Evolutionary conservation across 2,113 vertebrate species (phyloP), one percentile per base, ranked within the genome.

Genomic region (Falco punctatus): DNA sequence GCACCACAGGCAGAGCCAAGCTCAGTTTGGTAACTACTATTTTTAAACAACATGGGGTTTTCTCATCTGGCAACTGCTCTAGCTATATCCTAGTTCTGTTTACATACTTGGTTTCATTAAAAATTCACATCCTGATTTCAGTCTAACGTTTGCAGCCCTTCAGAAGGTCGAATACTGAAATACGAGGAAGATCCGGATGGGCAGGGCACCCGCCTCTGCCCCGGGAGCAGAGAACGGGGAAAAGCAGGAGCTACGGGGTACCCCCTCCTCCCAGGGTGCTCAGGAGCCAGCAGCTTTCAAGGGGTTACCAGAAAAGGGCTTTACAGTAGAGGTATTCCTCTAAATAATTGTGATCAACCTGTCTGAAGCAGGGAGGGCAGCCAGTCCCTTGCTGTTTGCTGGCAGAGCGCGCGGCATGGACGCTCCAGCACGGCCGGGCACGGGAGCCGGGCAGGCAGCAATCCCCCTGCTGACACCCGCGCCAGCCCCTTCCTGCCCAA

Each of bases 31-130:
- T 46, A 78, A 79, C 73, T 30, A 14, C 83, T 67, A 15, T 64
- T 91, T 81, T 82, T 81, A 86, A 90, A 84, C 52, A 70, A 69
- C 16, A 5, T 11, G 79, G 90, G 81, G 38, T 83, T 88, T 94
- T 88, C 96, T 91, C 92, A 81, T 74, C 88, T 65, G 59, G 58
- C 73, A 33, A 54, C 44, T 24, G 81, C 77, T 77, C 70, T 4
- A 24, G 70, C 81, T 54, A 4, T 17, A 46, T 48, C 20, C 11
- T 17, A 55, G 61, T 19, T 88, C 92, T 96, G 85, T 86, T 95
- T 82, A 91, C 58, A 62, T 9, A 15, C 74, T 82, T 10, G 62
- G 78, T 79, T 92, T 94, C 94, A 93, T 85, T 87, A 93, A 44
- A 74, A 75, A 95, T 54, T 81, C 87, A 90, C 93, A 79, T 79